Evolutionary conservation across 2,888 invertebrate genomes (phyloP).

Genomic region (Caenorhabditis doughertyi): DNA sequence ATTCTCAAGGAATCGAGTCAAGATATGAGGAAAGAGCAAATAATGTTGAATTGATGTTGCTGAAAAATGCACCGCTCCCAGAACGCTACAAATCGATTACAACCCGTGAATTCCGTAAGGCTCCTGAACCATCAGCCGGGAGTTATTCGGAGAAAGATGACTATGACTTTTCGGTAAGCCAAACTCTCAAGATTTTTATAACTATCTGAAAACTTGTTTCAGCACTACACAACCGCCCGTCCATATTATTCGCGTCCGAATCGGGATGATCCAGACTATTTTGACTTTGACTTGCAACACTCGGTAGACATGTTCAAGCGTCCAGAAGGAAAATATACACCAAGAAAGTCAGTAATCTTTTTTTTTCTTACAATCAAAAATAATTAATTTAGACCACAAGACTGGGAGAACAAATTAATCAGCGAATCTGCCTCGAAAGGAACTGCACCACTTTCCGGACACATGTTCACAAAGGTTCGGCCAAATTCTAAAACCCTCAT

Average conservation of each 20-base stretch:
- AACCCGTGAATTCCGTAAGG: constrained; percentile 76
- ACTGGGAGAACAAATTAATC: constrained; percentile 81
- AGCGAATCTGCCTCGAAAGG: constrained; percentile 78
- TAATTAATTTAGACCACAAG: constrained; percentile 76
- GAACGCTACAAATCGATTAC: constrained; percentile 75
- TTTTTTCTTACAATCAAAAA: neutral
- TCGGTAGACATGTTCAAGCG: constrained; percentile 81
- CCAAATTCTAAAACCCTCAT: neutral
- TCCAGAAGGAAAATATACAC: constrained; percentile 80
- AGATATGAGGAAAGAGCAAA: constrained; percentile 76
- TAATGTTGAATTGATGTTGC: constrained; percentile 76
- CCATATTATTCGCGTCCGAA: constrained; percentile 82
- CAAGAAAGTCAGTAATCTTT: constrained; percentile 69
- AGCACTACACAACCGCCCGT: constrained; percentile 71
- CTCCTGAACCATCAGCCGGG: constrained; percentile 78
- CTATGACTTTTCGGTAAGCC: constrained; percentile 76
- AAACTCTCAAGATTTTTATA: too few species aligned
- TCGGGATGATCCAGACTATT: constrained; percentile 82
- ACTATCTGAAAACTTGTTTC: too few species aligned
- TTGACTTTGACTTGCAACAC: constrained; percentile 82
- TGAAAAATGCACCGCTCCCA: constrained; percentile 72
- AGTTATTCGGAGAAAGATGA: constrained; percentile 77
- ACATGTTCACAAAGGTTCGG: constrained; percentile 79
- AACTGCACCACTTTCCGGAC: constrained; percentile 79
- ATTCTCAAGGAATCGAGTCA: constrained; percentile 79